Base-by-base conservation (phyloP, 2,888 invertebrate species). In the Ichneumon xanthorius region DNA sequence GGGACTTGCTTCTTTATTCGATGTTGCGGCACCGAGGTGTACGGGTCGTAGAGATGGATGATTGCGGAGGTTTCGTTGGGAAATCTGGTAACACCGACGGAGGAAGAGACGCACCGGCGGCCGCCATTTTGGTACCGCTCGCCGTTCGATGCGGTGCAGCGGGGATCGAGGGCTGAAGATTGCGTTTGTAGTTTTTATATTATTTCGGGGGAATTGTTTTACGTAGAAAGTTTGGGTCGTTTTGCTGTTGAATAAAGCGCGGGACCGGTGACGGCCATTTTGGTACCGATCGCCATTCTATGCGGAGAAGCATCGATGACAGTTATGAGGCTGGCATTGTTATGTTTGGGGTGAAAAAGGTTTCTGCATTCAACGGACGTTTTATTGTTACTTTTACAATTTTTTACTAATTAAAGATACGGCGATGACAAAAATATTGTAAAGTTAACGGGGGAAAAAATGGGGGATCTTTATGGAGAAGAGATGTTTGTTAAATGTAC, bases 271-370 rank as follows among this genome's bases (percentile, higher is more conserved):
- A 76, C 53, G 75, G 75, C 79, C 83, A 80, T 76, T 80, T 80
- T 84, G 84, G 84, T 76, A 71, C 65, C 80, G 65, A 50, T 75
- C 87, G 88, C 88, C 88, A 80, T 90, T 90, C 88, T 86, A 87
- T 26, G 11, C 14, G 26, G 61, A 16, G 16, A 61, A 61, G 14
- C 61, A 30, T 61, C 14, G 14, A 11, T 26, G 5, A 55, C 14
- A 3, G 26, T n/a, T 7, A 7, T 53, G 2, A 55, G 22, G 9
- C 9, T 3, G 9, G 55, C 19, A 11, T 55, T 19, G 55, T 19
- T 55, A 22, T 22, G 55, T 19, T 19, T 11, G 22, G 9, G 11
- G 9, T 40, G 2, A 11, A 9, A 45, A 16, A 45, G 45, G 16
- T 45, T 16, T 45, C 45, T 45, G 45, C 14, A 45, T 45, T 45